phyloP scores from a whole-genome alignment of 2,888 invertebrate genomes.

The Bibio marci region DNA sequence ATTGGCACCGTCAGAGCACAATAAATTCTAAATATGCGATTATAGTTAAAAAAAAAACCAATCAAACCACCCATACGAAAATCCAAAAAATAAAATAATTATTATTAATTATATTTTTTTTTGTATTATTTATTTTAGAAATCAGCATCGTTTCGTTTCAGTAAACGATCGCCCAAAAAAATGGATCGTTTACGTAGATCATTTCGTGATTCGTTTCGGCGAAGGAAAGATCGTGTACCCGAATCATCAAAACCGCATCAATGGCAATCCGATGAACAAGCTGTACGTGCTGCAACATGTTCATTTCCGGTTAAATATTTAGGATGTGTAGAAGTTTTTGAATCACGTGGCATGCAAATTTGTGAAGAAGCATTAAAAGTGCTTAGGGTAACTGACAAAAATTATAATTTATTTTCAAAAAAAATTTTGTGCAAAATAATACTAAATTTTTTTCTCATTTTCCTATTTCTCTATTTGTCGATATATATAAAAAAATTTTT shows the following conservation, averaged over 20 bases:
- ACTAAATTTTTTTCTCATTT: not conserved
- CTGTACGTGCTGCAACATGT: slow-evolving; percentile 90
- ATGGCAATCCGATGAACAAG: slow-evolving; percentile 96
- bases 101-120: slow-evolving; percentile 9
- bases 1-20: too few relatives aligned
- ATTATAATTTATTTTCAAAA: not conserved
- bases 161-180: slow-evolving; percentile 50
- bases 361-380: slow-evolving; percentile 98
- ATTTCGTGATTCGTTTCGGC: slow-evolving; percentile 84
- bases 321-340: slow-evolving; percentile 98
- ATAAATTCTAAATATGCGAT: too few relatives aligned
- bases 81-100: slow-evolving; percentile 3
- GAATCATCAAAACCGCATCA: slow-evolving; percentile 94
- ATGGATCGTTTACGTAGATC: slow-evolving; percentile 83
- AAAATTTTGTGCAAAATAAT: too few relatives aligned
- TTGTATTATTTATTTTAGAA: slow-evolving; percentile 30
- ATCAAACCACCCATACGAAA: too few relatives aligned
- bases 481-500: slow-evolving; percentile 19
- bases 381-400: slow-evolving; percentile 69
- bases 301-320: slow-evolving; percentile 97
- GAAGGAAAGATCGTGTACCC: slow-evolving; percentile 73
- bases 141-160: slow-evolving; percentile 33
- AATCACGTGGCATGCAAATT: slow-evolving; percentile 98
- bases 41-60: too few relatives aligned
- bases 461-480: not conserved